Conservation (phyloP, 2,888 invertebrate genomes). For the Leptogaster cylindrica region DNA sequence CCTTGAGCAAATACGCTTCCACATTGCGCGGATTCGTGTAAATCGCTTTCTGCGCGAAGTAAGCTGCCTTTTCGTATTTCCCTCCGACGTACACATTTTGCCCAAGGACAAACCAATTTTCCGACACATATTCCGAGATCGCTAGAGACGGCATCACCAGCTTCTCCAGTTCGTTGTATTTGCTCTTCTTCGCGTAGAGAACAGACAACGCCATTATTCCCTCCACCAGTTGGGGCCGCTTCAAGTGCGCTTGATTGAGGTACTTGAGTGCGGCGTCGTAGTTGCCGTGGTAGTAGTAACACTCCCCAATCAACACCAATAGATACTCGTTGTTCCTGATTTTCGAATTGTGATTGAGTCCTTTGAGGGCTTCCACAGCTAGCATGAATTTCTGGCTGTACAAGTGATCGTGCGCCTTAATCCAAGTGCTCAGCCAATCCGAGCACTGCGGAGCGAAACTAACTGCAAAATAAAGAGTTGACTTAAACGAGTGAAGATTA, state of each 20-base stretch:
- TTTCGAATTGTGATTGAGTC: slow-evolving; percentile 69
- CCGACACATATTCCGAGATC: slow-evolving; percentile 65
- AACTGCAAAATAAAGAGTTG: slow-evolving; percentile 49
- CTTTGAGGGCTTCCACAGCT: slow-evolving; percentile 71
- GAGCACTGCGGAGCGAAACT: slow-evolving; percentile 54
- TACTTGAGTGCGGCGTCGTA: slow-evolving; percentile 68
- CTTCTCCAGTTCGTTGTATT: slow-evolving; percentile 68
- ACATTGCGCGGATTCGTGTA: slow-evolving; percentile 70
- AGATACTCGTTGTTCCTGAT: slow-evolving; percentile 73
- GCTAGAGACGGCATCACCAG: slow-evolving; percentile 62
- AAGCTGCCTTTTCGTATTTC: slow-evolving; percentile 72
- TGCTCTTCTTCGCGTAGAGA: slow-evolving; percentile 67
- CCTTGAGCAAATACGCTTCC: slow-evolving; percentile 77
- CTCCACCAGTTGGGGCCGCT: slow-evolving; percentile 65
- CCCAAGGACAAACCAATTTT: slow-evolving; percentile 79
- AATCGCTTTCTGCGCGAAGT: slow-evolving; percentile 77
- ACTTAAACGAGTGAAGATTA: neutral
- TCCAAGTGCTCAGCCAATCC: slow-evolving; percentile 69
- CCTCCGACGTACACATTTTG: slow-evolving; percentile 68
- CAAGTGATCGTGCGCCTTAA: slow-evolving; percentile 70
- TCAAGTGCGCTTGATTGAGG: slow-evolving; percentile 63
- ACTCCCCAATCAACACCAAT: slow-evolving; percentile 73
- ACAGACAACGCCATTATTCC: slow-evolving; percentile 73
- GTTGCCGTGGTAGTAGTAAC: slow-evolving; percentile 75
- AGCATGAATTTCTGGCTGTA: slow-evolving; percentile 71